Evolutionary conservation across 1,140 invertebrate species (phyloP), one percentile per base, ranked within the genome.

Genomic region (Aphaenogaster rudis): DNA sequence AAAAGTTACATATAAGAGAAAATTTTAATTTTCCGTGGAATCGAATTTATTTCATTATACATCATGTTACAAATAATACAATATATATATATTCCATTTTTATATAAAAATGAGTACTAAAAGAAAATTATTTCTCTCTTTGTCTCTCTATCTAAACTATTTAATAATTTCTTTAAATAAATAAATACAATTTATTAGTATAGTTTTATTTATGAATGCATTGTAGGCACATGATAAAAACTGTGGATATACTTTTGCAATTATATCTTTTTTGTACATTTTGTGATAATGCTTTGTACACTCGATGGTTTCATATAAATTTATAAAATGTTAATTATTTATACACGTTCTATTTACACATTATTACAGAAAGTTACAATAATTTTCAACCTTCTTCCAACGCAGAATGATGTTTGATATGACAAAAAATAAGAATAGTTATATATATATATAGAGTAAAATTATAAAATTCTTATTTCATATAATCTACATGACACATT

Each of bases 81-180:
- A 79, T 69, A 72, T 69, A 72, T 64, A 33, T 80, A 63, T 50
- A 77, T 71, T 81, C 59, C 54, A 59, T 63, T 80, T 69, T 61
- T 66, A 61, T 76, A 21, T 63, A 59, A 45, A 66, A 66, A n/a
- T 64, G 3, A 42, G 6, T 57, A 57, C 6, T 72, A 50, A 21
- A 57, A 74, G 2, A 57, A 13, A 74, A 57, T 52, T 71, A 72
- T 57, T 21, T 76, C 9, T 54, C 8, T 66, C 8, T 69, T 67
- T 48, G 11, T 67, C n/a, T 39, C 0, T 33, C 28, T 64, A 67
- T 79, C 86, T 79, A 84, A 88, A 88, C 69, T 90, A 92, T 92
- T 91, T 92, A 92, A 89, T 86, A 52, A 86, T 61, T 88, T 86
- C 13, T 82, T 79, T 52, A 85, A 89, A 89, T 86, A 91, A 90